These are phyloP conservation scores for Bellardia bayeri DNA, from an alignment of 2,888 invertebrate genomes.

Conservation along the genomic window DNA sequence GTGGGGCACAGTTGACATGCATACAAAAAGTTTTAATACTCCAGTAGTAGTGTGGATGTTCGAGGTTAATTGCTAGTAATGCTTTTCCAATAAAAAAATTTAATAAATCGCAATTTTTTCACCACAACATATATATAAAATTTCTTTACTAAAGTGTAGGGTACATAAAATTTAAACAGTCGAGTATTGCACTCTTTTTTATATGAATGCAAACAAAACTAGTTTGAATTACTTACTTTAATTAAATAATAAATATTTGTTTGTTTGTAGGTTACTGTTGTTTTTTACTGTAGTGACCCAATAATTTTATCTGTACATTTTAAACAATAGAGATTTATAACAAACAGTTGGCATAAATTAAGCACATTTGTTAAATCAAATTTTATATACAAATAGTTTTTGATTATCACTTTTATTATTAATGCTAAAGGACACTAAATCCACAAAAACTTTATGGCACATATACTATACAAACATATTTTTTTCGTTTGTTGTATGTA, in stretches of 20 bases:
- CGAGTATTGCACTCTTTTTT: no score
- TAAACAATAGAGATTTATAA: conserved; percentile 18
- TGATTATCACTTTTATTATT: not conserved
- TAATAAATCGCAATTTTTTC: no score
- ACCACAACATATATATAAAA: no score
- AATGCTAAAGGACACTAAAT: not conserved
- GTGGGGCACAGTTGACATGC: no score
- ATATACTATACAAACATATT: not conserved
- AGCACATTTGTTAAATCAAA: not conserved
- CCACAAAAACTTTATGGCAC: not conserved
- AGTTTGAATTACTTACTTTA: not conserved
- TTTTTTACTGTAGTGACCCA: not conserved
- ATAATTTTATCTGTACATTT: not conserved
- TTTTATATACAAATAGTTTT: not conserved
- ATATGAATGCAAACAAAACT: not conserved
- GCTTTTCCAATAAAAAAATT: no score
- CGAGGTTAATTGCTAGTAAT: no score
- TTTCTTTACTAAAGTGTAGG: no score
- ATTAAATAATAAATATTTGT: not conserved
- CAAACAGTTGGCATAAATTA: conserved; percentile 1
- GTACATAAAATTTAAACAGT: no score
- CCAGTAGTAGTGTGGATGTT: no score
- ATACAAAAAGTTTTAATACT: no score
- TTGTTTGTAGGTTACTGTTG: no score
- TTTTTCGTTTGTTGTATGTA: not conserved